phyloP scores from a whole-genome alignment of 2,797 vertebrate species.

The Lerista edwardsae region DNA sequence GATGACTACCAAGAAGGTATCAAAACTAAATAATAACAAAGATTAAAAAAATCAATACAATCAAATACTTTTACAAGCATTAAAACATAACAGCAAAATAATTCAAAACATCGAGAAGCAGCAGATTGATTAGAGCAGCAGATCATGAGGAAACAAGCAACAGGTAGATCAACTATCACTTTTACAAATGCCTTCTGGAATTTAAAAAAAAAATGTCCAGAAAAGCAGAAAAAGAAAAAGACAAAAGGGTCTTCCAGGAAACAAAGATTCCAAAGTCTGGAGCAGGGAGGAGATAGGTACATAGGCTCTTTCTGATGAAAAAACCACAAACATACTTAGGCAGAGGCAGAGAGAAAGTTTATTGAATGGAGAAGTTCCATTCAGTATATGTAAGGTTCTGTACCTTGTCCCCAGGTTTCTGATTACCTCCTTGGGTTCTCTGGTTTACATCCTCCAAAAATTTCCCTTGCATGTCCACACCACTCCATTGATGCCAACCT shows the following conservation, averaged over 20 bases:
- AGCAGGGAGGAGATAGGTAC: too few species aligned
- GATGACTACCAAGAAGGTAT: not conserved
- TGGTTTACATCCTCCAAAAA: not conserved
- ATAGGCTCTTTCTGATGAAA: not conserved
- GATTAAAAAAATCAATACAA: not conserved
- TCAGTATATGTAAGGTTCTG: not conserved
- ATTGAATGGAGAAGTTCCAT: not conserved
- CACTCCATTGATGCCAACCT: not conserved
- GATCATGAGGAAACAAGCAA: not conserved
- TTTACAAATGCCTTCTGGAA: not conserved
- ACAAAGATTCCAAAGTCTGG: not conserved
- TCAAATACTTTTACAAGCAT: not conserved
- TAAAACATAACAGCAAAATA: not conserved
- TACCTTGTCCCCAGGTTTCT: not conserved
- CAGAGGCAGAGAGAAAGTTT: not conserved
- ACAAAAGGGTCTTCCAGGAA: not conserved
- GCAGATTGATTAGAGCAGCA: not conserved
- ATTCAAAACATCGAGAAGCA: not conserved
- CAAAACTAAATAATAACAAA: not conserved
- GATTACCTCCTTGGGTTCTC: not conserved
- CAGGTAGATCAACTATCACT: not conserved
- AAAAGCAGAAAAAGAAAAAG: not conserved
- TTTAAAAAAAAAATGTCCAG: not conserved
- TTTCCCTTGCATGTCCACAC: too few species aligned
- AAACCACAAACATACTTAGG: not conserved